These are phyloP conservation scores for Coccyzus lansbergi DNA, from an alignment of 2,797 vertebrate genomes.

Conservation along the genomic window DNA sequence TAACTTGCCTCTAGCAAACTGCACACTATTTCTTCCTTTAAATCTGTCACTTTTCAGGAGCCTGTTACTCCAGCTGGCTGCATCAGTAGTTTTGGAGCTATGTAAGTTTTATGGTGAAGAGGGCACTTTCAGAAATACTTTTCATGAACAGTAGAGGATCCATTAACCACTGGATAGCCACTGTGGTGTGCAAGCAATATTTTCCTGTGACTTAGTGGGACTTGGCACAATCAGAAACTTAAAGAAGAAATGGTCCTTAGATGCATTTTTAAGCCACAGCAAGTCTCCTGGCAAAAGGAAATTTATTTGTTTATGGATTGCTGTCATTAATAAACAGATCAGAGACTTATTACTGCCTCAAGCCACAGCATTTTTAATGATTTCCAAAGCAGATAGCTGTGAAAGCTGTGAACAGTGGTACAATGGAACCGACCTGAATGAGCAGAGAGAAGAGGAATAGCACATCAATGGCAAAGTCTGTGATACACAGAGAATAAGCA, in stretches of 20 bases:
- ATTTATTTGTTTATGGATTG: slow-evolving; percentile 71
- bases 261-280: slow-evolving; percentile 40
- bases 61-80: slow-evolving; percentile 66
- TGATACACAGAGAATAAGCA: neutral
- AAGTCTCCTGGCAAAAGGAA: slow-evolving; percentile 56
- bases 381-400: slow-evolving; percentile 59
- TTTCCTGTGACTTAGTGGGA: slow-evolving; percentile 35
- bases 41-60: slow-evolving; percentile 75
- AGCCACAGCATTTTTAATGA: slow-evolving; percentile 64
- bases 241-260: slow-evolving; percentile 52
- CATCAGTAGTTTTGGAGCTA: slow-evolving; percentile 64
- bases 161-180: slow-evolving; percentile 58
- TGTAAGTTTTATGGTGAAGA: slow-evolving; percentile 59
- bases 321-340: slow-evolving; percentile 65
- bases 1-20: slow-evolving; percentile 74
- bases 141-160: slow-evolving; percentile 44
- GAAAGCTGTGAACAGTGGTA: slow-evolving; percentile 38
- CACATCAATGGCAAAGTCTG: neutral
- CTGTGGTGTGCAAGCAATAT: slow-evolving; percentile 3
- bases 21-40: slow-evolving; percentile 67
- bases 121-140: slow-evolving; percentile 26
- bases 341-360: slow-evolving; percentile 53
- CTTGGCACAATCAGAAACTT: slow-evolving; percentile 23
- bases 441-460: slow-evolving; percentile 24
- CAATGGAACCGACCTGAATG: slow-evolving; percentile 11